These are phyloP conservation scores for Sesamia nonagrioides DNA, from an alignment of 1,140 invertebrate genomes.

Conservation along the genomic window DNA sequence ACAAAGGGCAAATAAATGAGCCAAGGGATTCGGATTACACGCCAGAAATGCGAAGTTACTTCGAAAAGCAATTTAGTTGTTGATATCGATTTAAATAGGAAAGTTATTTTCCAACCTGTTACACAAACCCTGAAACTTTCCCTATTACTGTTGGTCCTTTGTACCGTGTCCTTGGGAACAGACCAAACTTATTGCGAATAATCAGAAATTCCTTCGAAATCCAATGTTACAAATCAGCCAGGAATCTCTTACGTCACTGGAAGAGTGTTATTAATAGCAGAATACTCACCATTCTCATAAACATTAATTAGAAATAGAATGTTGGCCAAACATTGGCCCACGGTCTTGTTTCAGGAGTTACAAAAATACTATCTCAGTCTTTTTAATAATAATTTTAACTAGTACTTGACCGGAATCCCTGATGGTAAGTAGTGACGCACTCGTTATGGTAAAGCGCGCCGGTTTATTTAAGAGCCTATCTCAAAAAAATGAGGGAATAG, in stretches of 20 bases:
- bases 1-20: neutral
- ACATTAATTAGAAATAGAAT: conserved; percentile 9
- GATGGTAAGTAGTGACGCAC: no score
- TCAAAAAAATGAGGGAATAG: no score
- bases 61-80: conserved; percentile 10
- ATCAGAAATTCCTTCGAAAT: neutral
- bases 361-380: no score
- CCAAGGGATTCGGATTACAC: neutral
- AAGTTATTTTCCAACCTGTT: conserved; percentile 12
- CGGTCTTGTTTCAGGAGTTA: no score
- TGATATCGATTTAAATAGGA: neutral
- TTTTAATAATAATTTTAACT: no score
- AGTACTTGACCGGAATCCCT: no score
- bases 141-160: neutral
- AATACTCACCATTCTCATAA: neutral
- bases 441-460: no score
- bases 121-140: neutral
- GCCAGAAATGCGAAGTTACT: neutral
- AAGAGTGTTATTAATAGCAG: neutral
- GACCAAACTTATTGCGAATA: neutral
- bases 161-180: neutral
- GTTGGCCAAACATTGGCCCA: neutral
- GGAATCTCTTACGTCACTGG: conserved; percentile 16
- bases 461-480: no score
- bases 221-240: neutral